phyloP scores from a whole-genome alignment of 1,140 invertebrate species.

The Bombus fervidus region DNA sequence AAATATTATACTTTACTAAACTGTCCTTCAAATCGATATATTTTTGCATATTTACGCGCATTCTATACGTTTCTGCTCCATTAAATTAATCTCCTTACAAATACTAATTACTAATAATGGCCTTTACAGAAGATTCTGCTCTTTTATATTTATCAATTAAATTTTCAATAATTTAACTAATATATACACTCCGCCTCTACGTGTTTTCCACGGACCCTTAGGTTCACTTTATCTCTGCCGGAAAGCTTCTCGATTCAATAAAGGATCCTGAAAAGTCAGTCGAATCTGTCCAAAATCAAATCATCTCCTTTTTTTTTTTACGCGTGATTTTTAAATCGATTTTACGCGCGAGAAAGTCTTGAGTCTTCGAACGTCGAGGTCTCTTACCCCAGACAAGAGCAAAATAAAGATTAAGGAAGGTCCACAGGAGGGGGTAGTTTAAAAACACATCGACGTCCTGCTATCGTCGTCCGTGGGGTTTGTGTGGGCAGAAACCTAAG shows the following conservation, averaged over 20 bases:
- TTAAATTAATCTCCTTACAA: too few relatives aligned
- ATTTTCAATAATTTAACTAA: too few relatives aligned
- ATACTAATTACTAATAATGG: too few relatives aligned
- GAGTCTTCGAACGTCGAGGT: conserved; percentile 57
- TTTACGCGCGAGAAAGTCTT: conserved; percentile 64
- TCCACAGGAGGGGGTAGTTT: conserved; percentile 65
- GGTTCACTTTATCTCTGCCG: not conserved
- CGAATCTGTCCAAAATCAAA: not conserved
- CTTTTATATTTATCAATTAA: too few relatives aligned
- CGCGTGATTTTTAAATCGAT: conserved; percentile 41
- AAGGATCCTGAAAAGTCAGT: not conserved
- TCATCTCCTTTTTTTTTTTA: not conserved
- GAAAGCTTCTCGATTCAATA: not conserved
- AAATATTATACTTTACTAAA: too few relatives aligned
- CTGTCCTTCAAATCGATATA: too few relatives aligned
- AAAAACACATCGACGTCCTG: conserved; percentile 60
- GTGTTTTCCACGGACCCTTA: not conserved
- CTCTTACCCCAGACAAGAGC: conserved; percentile 67
- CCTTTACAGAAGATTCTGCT: too few relatives aligned
- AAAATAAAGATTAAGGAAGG: conserved; percentile 75
- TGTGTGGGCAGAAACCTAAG: conserved; percentile 69
- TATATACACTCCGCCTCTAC: not conserved
- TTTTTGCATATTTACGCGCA: too few relatives aligned
- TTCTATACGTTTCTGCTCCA: too few relatives aligned
- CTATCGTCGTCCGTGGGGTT: conserved; percentile 56